These are phyloP conservation scores for Euwallacea similis DNA, from an alignment of 1,140 invertebrate genomes.

Conservation along the genomic window DNA sequence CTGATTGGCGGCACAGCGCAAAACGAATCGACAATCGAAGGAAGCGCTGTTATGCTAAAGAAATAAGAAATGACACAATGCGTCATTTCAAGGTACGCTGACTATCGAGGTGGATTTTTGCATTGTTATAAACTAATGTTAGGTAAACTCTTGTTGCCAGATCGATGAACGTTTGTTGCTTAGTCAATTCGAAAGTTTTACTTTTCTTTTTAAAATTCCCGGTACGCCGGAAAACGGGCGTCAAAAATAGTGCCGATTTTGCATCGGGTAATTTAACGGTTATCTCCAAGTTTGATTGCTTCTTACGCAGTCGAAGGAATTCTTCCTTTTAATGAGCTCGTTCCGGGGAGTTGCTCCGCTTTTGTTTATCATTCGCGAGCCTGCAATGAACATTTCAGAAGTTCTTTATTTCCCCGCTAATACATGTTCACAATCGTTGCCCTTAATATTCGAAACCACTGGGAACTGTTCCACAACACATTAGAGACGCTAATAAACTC, in stretches of 20 bases:
- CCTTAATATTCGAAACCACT: constrained; percentile 4
- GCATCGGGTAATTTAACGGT: no score
- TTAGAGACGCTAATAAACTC: constrained; percentile 46
- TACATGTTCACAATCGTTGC: no score
- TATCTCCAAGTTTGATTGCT: no score
- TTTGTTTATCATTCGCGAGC: no score
- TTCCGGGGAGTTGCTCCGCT: no score
- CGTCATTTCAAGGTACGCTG: constrained; percentile 37
- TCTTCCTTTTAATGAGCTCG: no score
- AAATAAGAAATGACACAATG: constrained; percentile 39
- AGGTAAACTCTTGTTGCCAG: constrained; percentile 29
- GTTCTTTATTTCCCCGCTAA: no score
- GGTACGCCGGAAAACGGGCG: neutral
- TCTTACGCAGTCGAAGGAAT: no score
- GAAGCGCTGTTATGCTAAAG: constrained; percentile 36
- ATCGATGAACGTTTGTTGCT: constrained; percentile 29
- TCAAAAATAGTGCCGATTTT: no score
- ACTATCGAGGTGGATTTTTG: constrained; percentile 36
- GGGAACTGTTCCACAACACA: constrained; percentile 19
- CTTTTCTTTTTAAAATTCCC: constrained; percentile 7
- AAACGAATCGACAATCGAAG: constrained; percentile 37
- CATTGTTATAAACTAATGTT: constrained; percentile 36
- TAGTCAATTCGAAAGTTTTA: constrained; percentile 23
- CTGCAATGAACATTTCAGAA: no score
- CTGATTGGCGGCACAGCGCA: constrained; percentile 22